Conservation (phyloP, 2,888 invertebrate species). For the Euspilapteryx auroguttella region DNA sequence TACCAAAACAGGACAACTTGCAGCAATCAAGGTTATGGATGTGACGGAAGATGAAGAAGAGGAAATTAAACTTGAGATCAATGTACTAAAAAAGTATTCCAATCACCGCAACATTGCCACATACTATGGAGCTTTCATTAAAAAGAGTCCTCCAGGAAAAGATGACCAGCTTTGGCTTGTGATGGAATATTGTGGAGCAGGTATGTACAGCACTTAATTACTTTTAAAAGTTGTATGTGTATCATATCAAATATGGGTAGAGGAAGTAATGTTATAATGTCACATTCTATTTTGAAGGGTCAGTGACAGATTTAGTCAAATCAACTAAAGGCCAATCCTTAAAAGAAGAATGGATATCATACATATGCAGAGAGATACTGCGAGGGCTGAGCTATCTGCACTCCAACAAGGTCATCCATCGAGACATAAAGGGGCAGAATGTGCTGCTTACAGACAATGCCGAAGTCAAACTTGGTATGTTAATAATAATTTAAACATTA, state of each 20-base stretch:
- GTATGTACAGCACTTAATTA: constrained; percentile 23
- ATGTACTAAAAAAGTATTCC: constrained; percentile 98
- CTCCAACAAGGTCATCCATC: constrained; percentile 98
- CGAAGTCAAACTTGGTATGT: constrained; percentile 94
- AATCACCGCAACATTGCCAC: constrained; percentile 99
- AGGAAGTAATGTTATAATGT: background rate
- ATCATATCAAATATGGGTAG: background rate
- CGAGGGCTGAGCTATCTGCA: constrained; percentile 97
- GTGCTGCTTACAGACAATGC: constrained; percentile 99
- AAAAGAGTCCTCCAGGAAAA: constrained; percentile 97
- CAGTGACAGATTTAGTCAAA: constrained; percentile 98
- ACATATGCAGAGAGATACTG: constrained; percentile 95
- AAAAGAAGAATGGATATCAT: constrained; percentile 99
- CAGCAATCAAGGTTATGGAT: constrained; percentile 99
- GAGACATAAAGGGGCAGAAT: constrained; percentile 99
- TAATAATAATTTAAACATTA: constrained; percentile 2
- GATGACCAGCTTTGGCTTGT: constrained; percentile 99
- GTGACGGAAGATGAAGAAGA: constrained; percentile 99
- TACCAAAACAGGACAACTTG: constrained; percentile 99
- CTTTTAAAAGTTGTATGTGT: background rate
- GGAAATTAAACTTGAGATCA: constrained; percentile 99
- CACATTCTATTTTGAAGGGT: no score
- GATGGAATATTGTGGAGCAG: constrained; percentile 99
- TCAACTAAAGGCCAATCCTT: constrained; percentile 97
- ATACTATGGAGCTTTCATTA: constrained; percentile 99